phyloP scores from a whole-genome alignment of 2,113 vertebrate species.

The Condylura cristata region DNA sequence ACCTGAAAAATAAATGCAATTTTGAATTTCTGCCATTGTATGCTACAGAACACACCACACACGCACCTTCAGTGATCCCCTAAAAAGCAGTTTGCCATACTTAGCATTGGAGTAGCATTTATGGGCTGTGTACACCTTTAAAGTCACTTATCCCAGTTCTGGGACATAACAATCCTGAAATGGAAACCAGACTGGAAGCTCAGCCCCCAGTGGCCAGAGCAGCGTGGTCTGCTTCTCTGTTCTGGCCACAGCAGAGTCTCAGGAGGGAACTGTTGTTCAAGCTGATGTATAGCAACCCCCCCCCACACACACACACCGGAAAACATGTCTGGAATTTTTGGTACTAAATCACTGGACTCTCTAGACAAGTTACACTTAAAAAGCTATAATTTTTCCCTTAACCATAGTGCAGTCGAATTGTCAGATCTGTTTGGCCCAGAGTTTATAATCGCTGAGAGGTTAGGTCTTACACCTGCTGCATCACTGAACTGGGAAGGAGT shows the following conservation, averaged over 20 bases:
- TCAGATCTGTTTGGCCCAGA: conserved; percentile 53
- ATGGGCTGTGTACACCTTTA: not conserved
- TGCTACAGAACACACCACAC: not conserved
- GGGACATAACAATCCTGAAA: not conserved
- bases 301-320: too few species aligned
- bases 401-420: conserved; percentile 58
- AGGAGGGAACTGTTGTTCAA: not conserved
- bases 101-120: not conserved
- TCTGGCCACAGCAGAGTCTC: not conserved
- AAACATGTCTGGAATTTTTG: conserved; percentile 65
- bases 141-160: not conserved
- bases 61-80: too few species aligned
- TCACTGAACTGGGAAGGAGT: not conserved
- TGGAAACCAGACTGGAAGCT: not conserved
- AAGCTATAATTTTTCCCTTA: conserved; percentile 73
- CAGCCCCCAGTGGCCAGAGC: not conserved
- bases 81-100: not conserved
- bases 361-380: conserved; percentile 63
- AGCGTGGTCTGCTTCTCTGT: accelerated
- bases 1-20: not conserved
- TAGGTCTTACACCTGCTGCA: conserved; percentile 33
- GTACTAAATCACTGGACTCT: conserved; percentile 66
- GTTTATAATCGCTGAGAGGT: conserved; percentile 52
- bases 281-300: conserved; percentile 64
- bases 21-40: not conserved